Conservation (phyloP, 2,113 vertebrate genomes). For the Sprattus sprattus region DNA sequence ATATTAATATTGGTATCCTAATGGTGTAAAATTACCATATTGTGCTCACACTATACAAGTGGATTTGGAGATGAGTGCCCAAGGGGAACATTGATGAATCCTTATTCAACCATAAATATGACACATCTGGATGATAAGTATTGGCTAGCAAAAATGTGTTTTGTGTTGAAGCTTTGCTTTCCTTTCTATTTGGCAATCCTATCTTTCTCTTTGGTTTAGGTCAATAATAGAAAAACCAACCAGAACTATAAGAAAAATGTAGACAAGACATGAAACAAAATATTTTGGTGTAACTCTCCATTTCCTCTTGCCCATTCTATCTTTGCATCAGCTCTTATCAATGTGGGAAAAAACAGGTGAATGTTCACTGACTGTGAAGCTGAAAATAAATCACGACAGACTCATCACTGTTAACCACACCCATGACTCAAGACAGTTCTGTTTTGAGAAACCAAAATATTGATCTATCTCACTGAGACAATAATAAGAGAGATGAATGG, state of each 20-base stretch:
- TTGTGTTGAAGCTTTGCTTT: background rate
- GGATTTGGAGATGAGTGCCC: background rate
- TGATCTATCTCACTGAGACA: background rate
- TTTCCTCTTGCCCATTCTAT: background rate
- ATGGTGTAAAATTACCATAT: background rate
- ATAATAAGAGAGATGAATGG: background rate
- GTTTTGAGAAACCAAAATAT: constrained; percentile 13
- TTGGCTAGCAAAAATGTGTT: background rate
- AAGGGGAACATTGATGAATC: background rate
- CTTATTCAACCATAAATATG: background rate
- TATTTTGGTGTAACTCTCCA: background rate
- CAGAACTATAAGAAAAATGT: background rate
- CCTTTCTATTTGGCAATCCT: background rate
- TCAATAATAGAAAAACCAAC: background rate
- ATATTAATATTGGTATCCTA: constrained; percentile 26
- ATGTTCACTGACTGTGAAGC: constrained; percentile 1
- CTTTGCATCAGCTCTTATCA: background rate
- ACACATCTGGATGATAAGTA: background rate
- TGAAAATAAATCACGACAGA: background rate
- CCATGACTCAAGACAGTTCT: background rate
- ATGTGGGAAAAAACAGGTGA: background rate
- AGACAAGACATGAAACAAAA: background rate
- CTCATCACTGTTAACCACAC: background rate
- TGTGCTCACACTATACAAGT: background rate
- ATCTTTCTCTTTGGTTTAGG: background rate